Conservation (phyloP, 2,888 invertebrate genomes). For the Phalera bucephala region DNA sequence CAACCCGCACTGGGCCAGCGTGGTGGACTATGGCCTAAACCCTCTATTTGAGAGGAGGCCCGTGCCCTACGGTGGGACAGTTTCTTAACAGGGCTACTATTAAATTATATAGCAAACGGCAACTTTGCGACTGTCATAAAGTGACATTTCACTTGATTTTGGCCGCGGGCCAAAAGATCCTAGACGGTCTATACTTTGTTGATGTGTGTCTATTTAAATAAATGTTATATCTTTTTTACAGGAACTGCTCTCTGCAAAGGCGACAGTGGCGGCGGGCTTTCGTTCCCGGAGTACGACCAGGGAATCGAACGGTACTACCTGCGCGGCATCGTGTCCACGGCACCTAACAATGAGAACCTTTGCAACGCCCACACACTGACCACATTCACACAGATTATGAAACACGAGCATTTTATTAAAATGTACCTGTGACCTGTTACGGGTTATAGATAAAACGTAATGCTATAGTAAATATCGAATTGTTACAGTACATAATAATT, state of each 20-base stretch:
- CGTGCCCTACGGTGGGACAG: too few species aligned
- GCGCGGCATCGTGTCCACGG: slow-evolving; percentile 61
- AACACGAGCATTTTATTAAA: slow-evolving; percentile 55
- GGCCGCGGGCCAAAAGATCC: too few species aligned
- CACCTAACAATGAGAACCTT: slow-evolving; percentile 43
- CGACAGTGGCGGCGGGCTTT: slow-evolving; percentile 68
- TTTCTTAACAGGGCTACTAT: too few species aligned
- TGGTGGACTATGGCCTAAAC: too few species aligned
- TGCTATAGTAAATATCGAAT: too few species aligned
- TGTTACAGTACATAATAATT: too few species aligned
- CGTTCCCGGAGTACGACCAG: slow-evolving; percentile 43
- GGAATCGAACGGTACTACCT: slow-evolving; percentile 53
- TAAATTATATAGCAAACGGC: too few species aligned
- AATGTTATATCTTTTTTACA: slow-evolving; percentile 18
- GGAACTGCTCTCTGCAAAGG: slow-evolving; percentile 64
- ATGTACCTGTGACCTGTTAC: slow-evolving; percentile 27
- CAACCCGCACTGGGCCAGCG: too few species aligned
- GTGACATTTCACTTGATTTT: too few species aligned
- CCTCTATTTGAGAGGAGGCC: too few species aligned
- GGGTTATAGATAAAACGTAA: too few species aligned
- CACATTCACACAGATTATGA: slow-evolving; percentile 52
- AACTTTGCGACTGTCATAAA: too few species aligned
- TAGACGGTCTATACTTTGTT: not conserved
- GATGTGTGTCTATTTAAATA: not conserved
- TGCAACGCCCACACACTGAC: slow-evolving; percentile 52